Conservation (phyloP, 2,113 vertebrate species). For the Seriola aureovittata region DNA sequence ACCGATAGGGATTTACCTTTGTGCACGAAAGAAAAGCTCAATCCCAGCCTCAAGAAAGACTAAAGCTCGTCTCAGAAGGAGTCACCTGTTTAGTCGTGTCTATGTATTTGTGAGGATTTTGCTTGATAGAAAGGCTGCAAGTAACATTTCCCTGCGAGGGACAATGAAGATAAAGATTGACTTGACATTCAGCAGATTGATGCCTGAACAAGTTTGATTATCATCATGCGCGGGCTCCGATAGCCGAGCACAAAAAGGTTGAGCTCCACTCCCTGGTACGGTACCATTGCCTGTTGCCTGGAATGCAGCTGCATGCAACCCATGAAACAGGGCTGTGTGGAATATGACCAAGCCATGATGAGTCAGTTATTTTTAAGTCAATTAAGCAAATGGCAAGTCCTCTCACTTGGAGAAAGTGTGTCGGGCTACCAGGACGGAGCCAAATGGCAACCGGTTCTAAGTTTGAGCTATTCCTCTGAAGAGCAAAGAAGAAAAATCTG, state of each 20-base stretch:
- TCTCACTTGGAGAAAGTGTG: not conserved
- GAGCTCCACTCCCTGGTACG: not conserved
- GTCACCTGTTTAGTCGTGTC: slow-evolving; percentile 1
- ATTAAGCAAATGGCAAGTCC: not conserved
- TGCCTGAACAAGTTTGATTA: slow-evolving; percentile 32
- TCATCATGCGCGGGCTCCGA: slow-evolving; percentile 17
- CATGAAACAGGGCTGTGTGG: not conserved
- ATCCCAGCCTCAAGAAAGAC: not conserved
- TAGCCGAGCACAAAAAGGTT: not conserved
- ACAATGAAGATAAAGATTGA: slow-evolving; percentile 24
- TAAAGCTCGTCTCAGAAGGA: not conserved
- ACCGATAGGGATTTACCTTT: not conserved
- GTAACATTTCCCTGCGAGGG: slow-evolving; percentile 20
- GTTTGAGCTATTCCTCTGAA: not conserved
- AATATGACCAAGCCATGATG: not conserved
- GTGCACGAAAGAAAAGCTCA: not conserved
- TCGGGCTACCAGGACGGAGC: not conserved
- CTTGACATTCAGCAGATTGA: slow-evolving; percentile 27
- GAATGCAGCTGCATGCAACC: not conserved
- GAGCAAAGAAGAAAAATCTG: not conserved
- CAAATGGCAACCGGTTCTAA: not conserved
- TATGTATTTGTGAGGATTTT: not conserved
- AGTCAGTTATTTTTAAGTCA: not conserved
- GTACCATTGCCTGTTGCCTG: not conserved
- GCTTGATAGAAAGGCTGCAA: not conserved